Evolutionary conservation across 1,140 invertebrate species (phyloP), one percentile per base, ranked within the genome.

Genomic region (Araneus ventricosus): DNA sequence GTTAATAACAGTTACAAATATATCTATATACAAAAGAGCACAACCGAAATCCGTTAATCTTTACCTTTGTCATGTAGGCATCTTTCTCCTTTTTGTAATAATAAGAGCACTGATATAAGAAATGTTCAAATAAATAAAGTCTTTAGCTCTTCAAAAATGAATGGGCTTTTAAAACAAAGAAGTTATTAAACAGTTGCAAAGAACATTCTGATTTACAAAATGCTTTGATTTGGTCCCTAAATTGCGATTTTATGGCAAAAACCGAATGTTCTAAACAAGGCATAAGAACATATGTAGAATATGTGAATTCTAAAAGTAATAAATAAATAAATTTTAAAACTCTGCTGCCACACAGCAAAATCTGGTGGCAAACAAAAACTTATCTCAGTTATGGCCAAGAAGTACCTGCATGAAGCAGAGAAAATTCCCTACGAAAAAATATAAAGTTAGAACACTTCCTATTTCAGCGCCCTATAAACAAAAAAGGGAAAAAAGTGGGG

Each of bases 1-100:
- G 91, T 84, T 41, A 87, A 85, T 63, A 88, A 93, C 84, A 88
- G n/a, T 93, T 75, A 88, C 84, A 93, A 88, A 79, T 67, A 93
- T 87, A 59, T 79, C 39, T 93, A 93, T 93, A 41, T 93, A 93
- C 91, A 90, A 91, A 70, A 92, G 37, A 70, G 59, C 63, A 88
- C 45, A 93, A 79, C 85, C 91, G 37, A 70, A 88, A 67, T 93
- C 91, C 91, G n/a, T 93, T 30, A 86, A 87, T 93, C 91, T 70
- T 20, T 34, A 88, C 57, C 91, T 85, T 79, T 93, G 85, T 93
- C 91, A 87, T 61, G 80, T 37, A 30, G 80, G 82, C 22, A 37
- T 20, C 14, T 88, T 93, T 88, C 82, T 63, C 84, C 85, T 87
- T 61, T 63, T 30, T 24, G 24, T 61, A 45, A 2, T 8, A 20